Conservation (phyloP, 2,888 invertebrate genomes). For the Formica aserva region DNA sequence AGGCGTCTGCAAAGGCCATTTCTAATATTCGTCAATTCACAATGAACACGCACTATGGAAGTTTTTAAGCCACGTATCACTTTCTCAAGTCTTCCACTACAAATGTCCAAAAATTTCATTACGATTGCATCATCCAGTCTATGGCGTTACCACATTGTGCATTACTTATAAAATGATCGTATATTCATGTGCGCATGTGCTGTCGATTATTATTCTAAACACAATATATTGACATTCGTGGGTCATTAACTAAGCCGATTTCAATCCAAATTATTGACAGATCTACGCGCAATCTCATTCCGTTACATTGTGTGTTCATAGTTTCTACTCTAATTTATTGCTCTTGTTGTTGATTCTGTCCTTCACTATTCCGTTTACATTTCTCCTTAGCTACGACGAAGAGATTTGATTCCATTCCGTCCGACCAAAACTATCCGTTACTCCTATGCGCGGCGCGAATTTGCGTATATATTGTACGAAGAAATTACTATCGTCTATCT, state of each 20-base stretch:
- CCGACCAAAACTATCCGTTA: slow-evolving; percentile 1
- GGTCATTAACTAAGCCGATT: slow-evolving; percentile 71
- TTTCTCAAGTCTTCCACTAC: too few species aligned
- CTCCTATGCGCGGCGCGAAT: background rate
- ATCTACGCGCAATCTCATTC: slow-evolving; percentile 34
- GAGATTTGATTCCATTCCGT: background rate
- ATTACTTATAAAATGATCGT: too few species aligned
- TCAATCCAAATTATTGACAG: slow-evolving; percentile 61
- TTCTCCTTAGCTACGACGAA: slow-evolving; percentile 24
- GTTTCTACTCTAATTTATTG: slow-evolving; percentile 28
- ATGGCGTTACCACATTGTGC: too few species aligned
- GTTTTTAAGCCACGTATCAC: too few species aligned
- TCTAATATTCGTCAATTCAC: too few species aligned
- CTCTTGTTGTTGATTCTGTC: slow-evolving; percentile 36
- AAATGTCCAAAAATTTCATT: too few species aligned
- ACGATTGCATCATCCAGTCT: too few species aligned
- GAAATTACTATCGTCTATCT: background rate
- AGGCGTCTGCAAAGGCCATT: too few species aligned
- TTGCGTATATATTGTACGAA: background rate
- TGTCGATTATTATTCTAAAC: slow-evolving; percentile 40
- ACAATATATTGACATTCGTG: slow-evolving; percentile 39
- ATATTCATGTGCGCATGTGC: slow-evolving; percentile 3
- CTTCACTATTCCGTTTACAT: slow-evolving; percentile 16
- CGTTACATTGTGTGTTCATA: background rate
- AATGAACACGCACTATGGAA: too few species aligned